Evolutionary conservation across 2,797 vertebrate genomes (phyloP).

Genomic region (Catostomus latipinnis): DNA sequence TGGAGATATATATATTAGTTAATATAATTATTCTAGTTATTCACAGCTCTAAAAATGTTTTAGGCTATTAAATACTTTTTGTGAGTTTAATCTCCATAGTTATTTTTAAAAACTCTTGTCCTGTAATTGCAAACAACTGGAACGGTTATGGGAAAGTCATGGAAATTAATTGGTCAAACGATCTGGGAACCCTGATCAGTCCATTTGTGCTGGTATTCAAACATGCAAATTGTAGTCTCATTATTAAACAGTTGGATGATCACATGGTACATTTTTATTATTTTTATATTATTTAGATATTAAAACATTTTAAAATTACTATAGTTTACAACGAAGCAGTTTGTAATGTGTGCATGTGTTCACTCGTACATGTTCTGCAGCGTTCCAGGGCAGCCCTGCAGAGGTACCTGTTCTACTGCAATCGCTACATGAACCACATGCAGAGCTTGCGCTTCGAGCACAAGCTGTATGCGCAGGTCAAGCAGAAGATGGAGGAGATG

Average conservation of each 20-base stretch:
- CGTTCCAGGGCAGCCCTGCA: constrained; percentile 96
- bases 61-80: too few relatives aligned
- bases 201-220: neutral
- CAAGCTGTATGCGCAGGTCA: constrained; percentile 99
- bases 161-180: too few relatives aligned
- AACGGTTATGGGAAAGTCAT: too few relatives aligned
- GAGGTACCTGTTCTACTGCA: constrained; percentile 99
- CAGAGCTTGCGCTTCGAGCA: constrained; percentile 99
- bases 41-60: too few relatives aligned
- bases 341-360: neutral
- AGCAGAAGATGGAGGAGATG: constrained; percentile 89
- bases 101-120: too few relatives aligned
- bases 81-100: too few relatives aligned
- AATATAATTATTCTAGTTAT: too few relatives aligned
- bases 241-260: neutral
- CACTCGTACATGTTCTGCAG: constrained; percentile 70
- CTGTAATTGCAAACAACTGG: too few relatives aligned
- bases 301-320: too few relatives aligned
- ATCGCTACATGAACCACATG: constrained; percentile 99
- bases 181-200: neutral
- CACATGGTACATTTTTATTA: too few relatives aligned
- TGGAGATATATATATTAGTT: too few relatives aligned
- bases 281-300: too few relatives aligned
- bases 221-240: neutral
- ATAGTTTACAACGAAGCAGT: neutral